Evolutionary conservation across 2,888 invertebrate genomes (phyloP).

Genomic region (Leptinotarsa haldemani): DNA sequence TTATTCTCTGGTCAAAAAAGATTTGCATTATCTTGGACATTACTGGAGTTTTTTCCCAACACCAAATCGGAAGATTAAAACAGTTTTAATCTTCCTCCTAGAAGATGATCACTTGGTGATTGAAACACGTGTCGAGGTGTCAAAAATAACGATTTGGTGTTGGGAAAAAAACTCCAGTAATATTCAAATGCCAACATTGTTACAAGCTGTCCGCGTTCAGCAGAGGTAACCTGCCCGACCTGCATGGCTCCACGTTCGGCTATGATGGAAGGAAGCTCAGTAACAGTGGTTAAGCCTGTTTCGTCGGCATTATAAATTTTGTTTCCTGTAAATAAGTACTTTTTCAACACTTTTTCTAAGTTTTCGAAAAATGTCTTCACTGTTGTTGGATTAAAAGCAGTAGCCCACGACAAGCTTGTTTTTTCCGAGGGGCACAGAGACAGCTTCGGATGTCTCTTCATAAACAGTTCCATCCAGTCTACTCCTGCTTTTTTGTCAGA

Average conservation of each 20-base stretch:
- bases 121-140: too few relatives aligned
- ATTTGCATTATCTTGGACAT: too few relatives aligned
- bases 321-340: background rate
- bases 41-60: too few relatives aligned
- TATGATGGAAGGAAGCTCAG: constrained; percentile 1
- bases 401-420: constrained; percentile 5
- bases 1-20: too few relatives aligned
- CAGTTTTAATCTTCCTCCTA: too few relatives aligned
- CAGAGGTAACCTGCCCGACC: constrained; percentile 4
- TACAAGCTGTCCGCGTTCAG: constrained; percentile 16
- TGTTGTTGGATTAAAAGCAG: constrained; percentile 9
- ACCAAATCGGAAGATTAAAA: too few relatives aligned
- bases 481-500: constrained; percentile 21
- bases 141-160: too few relatives aligned
- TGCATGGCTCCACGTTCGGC: constrained; percentile 9
- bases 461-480: constrained; percentile 23
- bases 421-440: background rate
- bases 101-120: too few relatives aligned
- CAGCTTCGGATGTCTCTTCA: constrained; percentile 17
- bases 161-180: too few relatives aligned
- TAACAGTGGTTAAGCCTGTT: constrained; percentile 22
- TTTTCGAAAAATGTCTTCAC: constrained; percentile 2
- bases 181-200: constrained; percentile 13
- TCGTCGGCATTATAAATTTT: constrained; percentile 20
- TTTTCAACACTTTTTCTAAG: background rate